Evolutionary conservation across 2,888 invertebrate genomes (phyloP).

Genomic region (Drosophila fungiperda): DNA sequence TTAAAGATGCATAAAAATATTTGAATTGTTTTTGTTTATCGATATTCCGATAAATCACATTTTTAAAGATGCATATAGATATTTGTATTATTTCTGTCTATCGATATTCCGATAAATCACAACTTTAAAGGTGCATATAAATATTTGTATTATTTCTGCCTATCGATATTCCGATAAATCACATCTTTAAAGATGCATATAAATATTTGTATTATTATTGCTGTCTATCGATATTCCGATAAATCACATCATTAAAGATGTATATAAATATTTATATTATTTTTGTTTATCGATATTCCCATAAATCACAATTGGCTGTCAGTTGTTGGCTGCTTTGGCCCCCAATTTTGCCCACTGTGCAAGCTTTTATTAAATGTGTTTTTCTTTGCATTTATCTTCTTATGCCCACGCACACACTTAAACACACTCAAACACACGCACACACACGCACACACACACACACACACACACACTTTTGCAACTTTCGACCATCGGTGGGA

Average conservation of each 20-base stretch:
- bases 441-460: background rate
- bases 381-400: constrained; percentile 54
- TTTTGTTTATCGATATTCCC: background rate
- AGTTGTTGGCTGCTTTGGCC: background rate
- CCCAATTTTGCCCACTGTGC: constrained; percentile 30
- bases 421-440: constrained; percentile 2
- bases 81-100: background rate
- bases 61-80: too few relatives aligned
- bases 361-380: constrained; percentile 67
- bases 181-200: too few relatives aligned
- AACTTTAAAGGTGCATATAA: background rate
- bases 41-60: background rate
- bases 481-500: constrained; percentile 1
- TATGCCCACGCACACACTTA: constrained; percentile 18
- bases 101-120: background rate
- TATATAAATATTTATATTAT: background rate
- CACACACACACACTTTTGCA: background rate
- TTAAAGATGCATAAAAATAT: too few relatives aligned
- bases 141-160: too few relatives aligned
- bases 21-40: background rate
- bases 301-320: background rate
- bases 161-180: too few relatives aligned
- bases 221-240: background rate
- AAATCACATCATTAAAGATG: background rate
- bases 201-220: background rate